Conservation (phyloP, 2,797 vertebrate genomes). For the Poeciliopsis gracilis region DNA sequence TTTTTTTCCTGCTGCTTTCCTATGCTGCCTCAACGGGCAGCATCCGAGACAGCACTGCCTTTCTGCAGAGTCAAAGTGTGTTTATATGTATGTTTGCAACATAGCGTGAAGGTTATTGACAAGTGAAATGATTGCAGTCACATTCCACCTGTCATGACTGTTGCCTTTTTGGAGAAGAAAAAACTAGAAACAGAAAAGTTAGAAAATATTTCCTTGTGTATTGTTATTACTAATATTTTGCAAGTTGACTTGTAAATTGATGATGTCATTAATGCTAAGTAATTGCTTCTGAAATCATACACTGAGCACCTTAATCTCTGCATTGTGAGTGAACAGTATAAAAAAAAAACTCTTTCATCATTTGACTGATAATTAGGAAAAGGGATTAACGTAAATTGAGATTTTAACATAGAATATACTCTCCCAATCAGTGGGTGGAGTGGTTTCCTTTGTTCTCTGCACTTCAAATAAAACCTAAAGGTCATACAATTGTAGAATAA, state of each 20-base stretch:
- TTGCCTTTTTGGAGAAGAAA: constrained; percentile 23
- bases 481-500: not conserved
- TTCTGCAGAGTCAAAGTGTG: constrained; percentile 12
- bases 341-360: not conserved
- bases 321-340: not conserved
- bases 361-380: constrained; percentile 1
- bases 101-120: constrained; percentile 20
- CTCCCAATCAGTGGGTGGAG: not conserved
- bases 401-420: constrained; percentile 2
- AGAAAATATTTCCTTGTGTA: not conserved
- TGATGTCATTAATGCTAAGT: not conserved
- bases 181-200: not conserved
- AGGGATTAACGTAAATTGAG: not conserved
- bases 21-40: constrained; percentile 26
- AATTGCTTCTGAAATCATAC: not conserved
- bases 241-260: not conserved
- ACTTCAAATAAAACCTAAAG: constrained; percentile 2
- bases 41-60: constrained; percentile 6
- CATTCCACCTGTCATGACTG: constrained; percentile 6
- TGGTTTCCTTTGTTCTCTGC: constrained; percentile 3
- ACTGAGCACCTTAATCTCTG: not conserved
- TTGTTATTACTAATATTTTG: not conserved
- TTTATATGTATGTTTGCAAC: constrained; percentile 18
- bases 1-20: constrained; percentile 17
- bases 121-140: constrained; percentile 9